phyloP scores from a whole-genome alignment of 1,140 invertebrate species.

The Drosophila gunungcola region DNA sequence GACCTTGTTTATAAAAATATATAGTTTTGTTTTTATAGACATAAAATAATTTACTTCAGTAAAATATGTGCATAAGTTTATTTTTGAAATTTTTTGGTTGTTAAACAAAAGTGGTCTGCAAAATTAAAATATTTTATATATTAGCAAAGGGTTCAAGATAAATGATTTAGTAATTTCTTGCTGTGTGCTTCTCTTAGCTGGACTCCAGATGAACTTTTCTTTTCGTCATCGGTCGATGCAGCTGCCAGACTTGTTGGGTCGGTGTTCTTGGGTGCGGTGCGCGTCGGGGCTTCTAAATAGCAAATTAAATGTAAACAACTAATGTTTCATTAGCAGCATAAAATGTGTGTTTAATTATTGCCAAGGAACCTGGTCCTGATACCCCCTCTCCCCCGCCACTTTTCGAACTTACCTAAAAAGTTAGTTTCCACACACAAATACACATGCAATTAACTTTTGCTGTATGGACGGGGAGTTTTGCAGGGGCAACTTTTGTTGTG shows the following conservation, averaged over 20 bases:
- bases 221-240: constrained; percentile 31
- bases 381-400: constrained; percentile 1
- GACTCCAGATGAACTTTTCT: constrained; percentile 27
- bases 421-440: constrained; percentile 55
- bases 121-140: too few relatives aligned
- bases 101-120: too few relatives aligned
- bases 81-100: too few relatives aligned
- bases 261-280: constrained; percentile 6
- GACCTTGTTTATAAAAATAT: too few relatives aligned
- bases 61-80: too few relatives aligned
- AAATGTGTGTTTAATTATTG: constrained; percentile 82
- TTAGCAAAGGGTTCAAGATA: too few relatives aligned
- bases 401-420: constrained; percentile 79
- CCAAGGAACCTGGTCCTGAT: not conserved
- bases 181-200: not conserved
- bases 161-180: not conserved
- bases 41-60: too few relatives aligned
- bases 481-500: constrained; percentile 79
- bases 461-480: constrained; percentile 58
- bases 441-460: constrained; percentile 81
- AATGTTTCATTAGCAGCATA: constrained; percentile 82
- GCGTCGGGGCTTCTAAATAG: constrained; percentile 59
- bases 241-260: constrained; percentile 6
- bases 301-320: constrained; percentile 83
- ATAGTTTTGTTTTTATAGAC: too few relatives aligned